Evolutionary conservation across 2,113 vertebrate genomes (phyloP).

Genomic region (Nyctereutes procyonoides): DNA sequence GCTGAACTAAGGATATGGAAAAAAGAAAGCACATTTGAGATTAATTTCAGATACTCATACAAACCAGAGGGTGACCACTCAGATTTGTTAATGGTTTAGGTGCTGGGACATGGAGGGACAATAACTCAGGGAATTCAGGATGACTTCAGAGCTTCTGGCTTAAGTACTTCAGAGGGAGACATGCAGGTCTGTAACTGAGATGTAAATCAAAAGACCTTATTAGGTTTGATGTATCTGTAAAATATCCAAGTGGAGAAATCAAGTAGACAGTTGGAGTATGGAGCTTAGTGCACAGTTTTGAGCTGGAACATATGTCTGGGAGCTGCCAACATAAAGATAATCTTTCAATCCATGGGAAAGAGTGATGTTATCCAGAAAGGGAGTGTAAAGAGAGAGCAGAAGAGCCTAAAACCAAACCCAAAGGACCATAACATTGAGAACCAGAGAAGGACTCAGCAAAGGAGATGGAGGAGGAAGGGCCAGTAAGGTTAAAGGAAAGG

Average conservation of each 20-base stretch:
- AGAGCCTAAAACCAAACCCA: background rate
- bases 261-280: background rate
- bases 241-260: background rate
- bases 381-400: background rate
- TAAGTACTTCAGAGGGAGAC: background rate
- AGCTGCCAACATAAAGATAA: background rate
- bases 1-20: background rate
- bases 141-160: background rate
- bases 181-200: background rate
- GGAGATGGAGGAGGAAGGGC: background rate
- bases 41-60: background rate
- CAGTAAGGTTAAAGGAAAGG: background rate
- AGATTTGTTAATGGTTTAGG: background rate
- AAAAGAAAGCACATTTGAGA: background rate
- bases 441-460: background rate
- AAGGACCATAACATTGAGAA: background rate
- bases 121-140: background rate
- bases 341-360: background rate
- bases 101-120: background rate
- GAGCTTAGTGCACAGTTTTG: background rate
- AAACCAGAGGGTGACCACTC: background rate
- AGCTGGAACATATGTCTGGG: background rate
- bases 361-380: background rate
- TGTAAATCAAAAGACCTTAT: background rate
- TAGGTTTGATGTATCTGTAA: background rate